phyloP scores from a whole-genome alignment of 2,113 vertebrate species.

The Gymnarchus niloticus region DNA sequence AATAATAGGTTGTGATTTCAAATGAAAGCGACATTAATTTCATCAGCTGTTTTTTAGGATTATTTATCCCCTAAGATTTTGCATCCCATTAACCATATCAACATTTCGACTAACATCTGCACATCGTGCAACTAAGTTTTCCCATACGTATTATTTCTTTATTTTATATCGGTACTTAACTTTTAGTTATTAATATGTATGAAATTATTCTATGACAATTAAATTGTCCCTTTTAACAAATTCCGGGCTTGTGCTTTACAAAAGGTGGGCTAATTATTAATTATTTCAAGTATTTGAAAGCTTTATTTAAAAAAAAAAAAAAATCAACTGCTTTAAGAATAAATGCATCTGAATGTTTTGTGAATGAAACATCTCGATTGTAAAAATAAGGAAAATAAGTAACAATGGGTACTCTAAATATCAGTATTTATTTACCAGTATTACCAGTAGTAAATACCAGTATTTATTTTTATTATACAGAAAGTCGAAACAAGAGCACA shows the following conservation, averaged over 20 bases:
- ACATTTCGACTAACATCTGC: no score
- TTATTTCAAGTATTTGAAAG: no score
- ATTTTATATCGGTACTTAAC: neutral
- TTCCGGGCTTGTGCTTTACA: neutral
- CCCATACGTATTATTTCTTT: no score
- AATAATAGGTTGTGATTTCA: no score
- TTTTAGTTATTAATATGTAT: neutral
- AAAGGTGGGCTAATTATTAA: no score
- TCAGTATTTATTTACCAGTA: no score
- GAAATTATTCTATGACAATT: neutral
- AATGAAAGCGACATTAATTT: neutral
- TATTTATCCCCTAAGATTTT: no score
- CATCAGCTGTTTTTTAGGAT: no score
- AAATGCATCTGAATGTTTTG: neutral
- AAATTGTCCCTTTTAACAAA: neutral
- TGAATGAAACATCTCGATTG: neutral
- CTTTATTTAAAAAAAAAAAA: neutral
- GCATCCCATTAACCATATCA: no score
- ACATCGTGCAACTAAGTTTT: no score
- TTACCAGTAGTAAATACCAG: no score
- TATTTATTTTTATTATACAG: conserved; percentile 76
- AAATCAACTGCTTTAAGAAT: neutral
- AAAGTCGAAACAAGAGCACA: conserved; percentile 79
- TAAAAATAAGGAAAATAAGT: conserved; percentile 21
- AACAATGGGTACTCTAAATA: conserved; percentile 41